Evolutionary conservation across 2,113 vertebrate genomes (phyloP).

Genomic region (Equus przewalskii): DNA sequence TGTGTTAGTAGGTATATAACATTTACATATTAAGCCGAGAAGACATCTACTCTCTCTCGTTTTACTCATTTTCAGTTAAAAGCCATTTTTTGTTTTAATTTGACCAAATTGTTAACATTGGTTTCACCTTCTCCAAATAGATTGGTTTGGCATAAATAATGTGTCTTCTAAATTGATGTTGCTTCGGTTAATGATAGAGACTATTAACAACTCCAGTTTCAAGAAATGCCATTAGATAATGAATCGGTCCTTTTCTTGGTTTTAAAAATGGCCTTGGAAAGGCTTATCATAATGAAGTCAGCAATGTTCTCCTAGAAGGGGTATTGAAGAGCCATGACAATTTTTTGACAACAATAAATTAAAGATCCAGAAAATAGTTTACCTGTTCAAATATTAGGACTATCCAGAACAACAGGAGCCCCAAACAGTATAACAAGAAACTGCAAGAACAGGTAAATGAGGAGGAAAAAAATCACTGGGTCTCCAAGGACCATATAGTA

Average conservation of each 20-base stretch:
- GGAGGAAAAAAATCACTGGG: background rate
- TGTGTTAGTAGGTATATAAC: background rate
- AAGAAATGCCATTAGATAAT: conserved; percentile 68
- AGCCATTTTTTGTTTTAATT: conserved; percentile 49
- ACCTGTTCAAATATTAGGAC: background rate
- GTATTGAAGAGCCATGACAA: conserved; percentile 1
- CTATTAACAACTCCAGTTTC: conserved; percentile 35
- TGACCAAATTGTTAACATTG: conserved; percentile 57
- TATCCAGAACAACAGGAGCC: background rate
- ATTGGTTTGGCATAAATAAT: conserved; percentile 59
- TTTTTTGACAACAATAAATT: conserved; percentile 7
- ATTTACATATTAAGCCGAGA: background rate
- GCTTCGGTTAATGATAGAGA: conserved; percentile 58
- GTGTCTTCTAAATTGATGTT: conserved; percentile 65
- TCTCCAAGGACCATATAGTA: background rate
- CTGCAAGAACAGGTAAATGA: background rate
- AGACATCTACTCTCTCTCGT: background rate
- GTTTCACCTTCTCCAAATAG: conserved; percentile 63
- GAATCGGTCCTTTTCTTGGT: background rate
- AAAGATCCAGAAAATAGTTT: background rate
- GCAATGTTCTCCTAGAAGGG: background rate
- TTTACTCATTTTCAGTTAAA: conserved; percentile 59
- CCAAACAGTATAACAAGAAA: background rate
- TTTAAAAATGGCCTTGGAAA: conserved; percentile 33
- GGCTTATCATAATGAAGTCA: conserved; percentile 4